Percentiles rank a stretch among this genome's conserved stretches.
phyloP scores from a whole-genome alignment of 2,113 vertebrate species.

The Callithrix jacchus region DNA sequence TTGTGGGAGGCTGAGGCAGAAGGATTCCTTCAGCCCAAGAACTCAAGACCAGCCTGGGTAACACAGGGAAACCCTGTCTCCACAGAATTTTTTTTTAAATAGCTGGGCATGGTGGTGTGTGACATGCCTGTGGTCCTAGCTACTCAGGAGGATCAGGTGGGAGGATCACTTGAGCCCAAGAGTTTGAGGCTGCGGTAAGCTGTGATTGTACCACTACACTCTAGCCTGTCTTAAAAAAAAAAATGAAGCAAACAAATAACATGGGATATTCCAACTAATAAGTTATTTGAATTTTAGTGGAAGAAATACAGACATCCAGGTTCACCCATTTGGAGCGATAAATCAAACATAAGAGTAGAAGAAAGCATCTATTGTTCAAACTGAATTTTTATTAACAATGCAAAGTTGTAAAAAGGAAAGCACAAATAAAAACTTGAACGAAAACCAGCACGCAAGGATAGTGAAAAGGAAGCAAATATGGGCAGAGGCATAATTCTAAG shows the following conservation, averaged over 20 bases:
- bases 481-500: neutral
- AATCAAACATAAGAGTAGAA: neutral
- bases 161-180: no score
- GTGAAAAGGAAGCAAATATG: slow-evolving; percentile 4
- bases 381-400: neutral
- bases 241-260: neutral
- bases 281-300: neutral
- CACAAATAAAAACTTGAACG: neutral
- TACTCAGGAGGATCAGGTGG: no score
- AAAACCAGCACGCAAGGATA: neutral
- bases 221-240: no score
- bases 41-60: no score
- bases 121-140: no score
- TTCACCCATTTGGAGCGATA: neutral
- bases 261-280: neutral
- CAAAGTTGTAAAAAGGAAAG: neutral
- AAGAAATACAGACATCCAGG: neutral
- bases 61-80: no score
- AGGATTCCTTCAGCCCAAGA: no score
- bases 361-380: neutral
- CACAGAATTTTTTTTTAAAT: no score
- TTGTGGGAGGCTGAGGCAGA: no score
- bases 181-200: no score
- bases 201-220: no score
- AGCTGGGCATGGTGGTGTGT: no score